A percentile compares a stretch with the other conserved stretches of the same genome.
These are phyloP conservation scores for Pollimyrus isidori DNA, from an alignment of 2,113 vertebrate genomes.

Conservation along the genomic window DNA sequence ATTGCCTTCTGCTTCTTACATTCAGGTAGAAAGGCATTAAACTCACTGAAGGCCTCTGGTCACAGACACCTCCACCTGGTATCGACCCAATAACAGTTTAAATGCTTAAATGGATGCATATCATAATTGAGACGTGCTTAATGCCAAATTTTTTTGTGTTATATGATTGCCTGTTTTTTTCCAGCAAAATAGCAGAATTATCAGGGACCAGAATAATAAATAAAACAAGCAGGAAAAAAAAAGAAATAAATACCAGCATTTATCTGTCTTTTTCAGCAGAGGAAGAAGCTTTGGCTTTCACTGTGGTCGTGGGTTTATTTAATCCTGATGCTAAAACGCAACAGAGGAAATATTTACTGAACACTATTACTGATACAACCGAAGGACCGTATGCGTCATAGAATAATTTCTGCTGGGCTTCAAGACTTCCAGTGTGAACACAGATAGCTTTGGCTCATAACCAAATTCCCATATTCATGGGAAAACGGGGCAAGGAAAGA, in stretches of 20 bases:
- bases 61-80: conserved; percentile 57
- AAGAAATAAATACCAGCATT: conserved; percentile 21
- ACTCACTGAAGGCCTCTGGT: conserved; percentile 36
- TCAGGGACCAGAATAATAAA: conserved; percentile 43
- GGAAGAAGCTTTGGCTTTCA: conserved; percentile 36
- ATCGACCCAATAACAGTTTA: neutral
- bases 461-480: conserved; percentile 59
- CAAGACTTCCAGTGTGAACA: neutral
- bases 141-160: neutral
- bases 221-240: conserved; percentile 15
- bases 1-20: conserved; percentile 25
- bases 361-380: neutral
- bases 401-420: neutral
- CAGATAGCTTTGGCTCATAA: conserved; percentile 28
- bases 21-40: conserved; percentile 48
- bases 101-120: neutral
- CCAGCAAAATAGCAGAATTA: conserved; percentile 34
- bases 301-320: neutral
- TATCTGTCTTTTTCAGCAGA: conserved; percentile 43
- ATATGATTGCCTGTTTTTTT: conserved; percentile 34
- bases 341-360: neutral
- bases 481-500: conserved; percentile 51
- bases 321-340: neutral
- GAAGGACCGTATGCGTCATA: neutral
- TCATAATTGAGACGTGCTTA: neutral